These are phyloP conservation scores for Oegoconia quadripuncta DNA, from an alignment of 2,888 invertebrate genomes.

Conservation along the genomic window DNA sequence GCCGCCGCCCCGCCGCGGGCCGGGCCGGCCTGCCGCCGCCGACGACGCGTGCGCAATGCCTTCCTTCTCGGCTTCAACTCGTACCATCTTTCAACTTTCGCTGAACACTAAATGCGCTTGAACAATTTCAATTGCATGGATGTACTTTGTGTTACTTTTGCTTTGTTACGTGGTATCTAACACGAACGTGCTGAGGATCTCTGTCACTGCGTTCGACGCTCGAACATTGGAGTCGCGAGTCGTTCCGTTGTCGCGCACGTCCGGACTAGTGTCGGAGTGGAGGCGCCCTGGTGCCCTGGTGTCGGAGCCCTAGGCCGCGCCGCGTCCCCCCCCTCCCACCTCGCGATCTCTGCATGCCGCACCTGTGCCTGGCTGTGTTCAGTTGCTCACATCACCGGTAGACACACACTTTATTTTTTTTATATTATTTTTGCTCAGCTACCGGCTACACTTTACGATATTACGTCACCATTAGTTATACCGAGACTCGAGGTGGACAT, in stretches of 20 bases:
- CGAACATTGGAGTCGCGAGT: slow-evolving; percentile 47
- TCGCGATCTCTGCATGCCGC: slow-evolving; percentile 71
- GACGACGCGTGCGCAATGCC: slow-evolving; percentile 41
- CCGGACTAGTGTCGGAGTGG: slow-evolving; percentile 19
- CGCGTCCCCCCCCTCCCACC: slow-evolving; percentile 67
- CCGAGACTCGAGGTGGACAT: slow-evolving; percentile 71
- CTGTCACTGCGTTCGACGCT: slow-evolving; percentile 54
- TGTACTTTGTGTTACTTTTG: slow-evolving; percentile 77
- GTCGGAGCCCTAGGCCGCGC: slow-evolving; percentile 51
- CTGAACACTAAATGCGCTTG: slow-evolving; percentile 58
- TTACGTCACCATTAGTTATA: slow-evolving; percentile 66
- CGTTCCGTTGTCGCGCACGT: slow-evolving; percentile 36
- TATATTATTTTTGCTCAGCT: slow-evolving; percentile 71
- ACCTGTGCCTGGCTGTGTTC: slow-evolving; percentile 79
- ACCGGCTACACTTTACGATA: slow-evolving; percentile 67
- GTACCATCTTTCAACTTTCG: slow-evolving; percentile 49
- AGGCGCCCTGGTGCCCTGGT: too few species aligned
- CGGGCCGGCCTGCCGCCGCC: slow-evolving; percentile 26
- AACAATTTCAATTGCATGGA: slow-evolving; percentile 59
- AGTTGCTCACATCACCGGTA: slow-evolving; percentile 78
- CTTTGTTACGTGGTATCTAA: slow-evolving; percentile 73
- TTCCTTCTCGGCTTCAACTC: slow-evolving; percentile 47
- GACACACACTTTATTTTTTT: slow-evolving; percentile 60
- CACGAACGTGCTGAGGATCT: slow-evolving; percentile 60
- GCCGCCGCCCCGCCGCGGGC: slow-evolving; percentile 30